Evolutionary conservation across 2,113 vertebrate genomes (phyloP).

Genomic region (Hiodon alosoides): DNA sequence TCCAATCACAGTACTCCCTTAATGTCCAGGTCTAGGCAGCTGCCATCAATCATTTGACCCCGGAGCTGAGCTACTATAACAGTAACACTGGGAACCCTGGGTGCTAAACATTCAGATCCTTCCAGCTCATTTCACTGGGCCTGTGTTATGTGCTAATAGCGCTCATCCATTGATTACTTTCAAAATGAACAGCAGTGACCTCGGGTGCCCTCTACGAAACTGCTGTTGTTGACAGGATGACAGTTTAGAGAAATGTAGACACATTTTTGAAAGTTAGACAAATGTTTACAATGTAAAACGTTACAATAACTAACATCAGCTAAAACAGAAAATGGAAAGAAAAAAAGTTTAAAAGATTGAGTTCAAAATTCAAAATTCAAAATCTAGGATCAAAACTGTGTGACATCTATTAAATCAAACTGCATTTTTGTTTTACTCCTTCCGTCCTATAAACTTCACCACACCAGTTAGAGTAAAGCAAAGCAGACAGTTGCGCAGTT

Average conservation of each 20-base stretch:
- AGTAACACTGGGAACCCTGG: background rate
- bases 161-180: background rate
- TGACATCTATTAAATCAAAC: too few species aligned
- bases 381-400: too few species aligned
- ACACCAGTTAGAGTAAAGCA: background rate
- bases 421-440: background rate
- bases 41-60: background rate
- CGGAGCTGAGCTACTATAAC: background rate
- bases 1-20: slow-evolving; percentile 15
- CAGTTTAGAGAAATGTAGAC: background rate
- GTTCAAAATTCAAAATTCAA: too few species aligned
- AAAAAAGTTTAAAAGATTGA: too few species aligned
- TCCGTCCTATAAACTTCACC: background rate
- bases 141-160: too few species aligned
- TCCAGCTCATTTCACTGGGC: too few species aligned
- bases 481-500: background rate
- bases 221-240: background rate
- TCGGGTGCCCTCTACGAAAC: background rate
- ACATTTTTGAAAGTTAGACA: background rate
- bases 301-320: too few species aligned
- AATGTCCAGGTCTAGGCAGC: slow-evolving; percentile 11
- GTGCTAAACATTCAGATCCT: background rate
- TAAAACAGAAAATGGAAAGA: too few species aligned
- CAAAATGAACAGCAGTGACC: background rate
- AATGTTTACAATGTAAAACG: background rate